phyloP scores from a whole-genome alignment of 2,888 invertebrate species.

The Mystacides longicornis region DNA sequence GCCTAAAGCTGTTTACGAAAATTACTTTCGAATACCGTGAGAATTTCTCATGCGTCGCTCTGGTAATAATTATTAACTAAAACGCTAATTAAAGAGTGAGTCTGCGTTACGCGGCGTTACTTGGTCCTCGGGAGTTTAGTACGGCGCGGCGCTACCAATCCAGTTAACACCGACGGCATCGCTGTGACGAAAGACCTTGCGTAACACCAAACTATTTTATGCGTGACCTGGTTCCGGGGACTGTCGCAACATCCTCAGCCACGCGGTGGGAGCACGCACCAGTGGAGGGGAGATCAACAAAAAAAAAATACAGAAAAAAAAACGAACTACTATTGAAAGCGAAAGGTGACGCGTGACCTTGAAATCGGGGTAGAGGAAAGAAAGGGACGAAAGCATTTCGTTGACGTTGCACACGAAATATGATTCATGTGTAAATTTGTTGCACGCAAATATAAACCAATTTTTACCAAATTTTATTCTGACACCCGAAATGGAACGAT shows the following conservation, averaged over 20 bases:
- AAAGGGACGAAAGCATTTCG: conserved; percentile 38
- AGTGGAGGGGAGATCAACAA: conserved; percentile 3
- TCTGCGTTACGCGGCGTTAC: no score
- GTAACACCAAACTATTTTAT: conserved; percentile 21
- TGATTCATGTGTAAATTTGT: no score
- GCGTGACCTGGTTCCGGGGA: conserved; percentile 23
- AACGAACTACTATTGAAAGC: conserved; percentile 20
- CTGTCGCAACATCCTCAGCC: conserved; percentile 22
- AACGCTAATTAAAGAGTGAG: neutral
- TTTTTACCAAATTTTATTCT: no score
- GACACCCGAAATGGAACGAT: no score
- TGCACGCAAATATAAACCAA: no score
- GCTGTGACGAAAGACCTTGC: conserved; percentile 20
- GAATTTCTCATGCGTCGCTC: no score
- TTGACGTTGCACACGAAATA: no score
- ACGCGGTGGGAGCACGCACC: neutral
- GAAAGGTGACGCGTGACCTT: conserved; percentile 23
- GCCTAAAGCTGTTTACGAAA: conserved; percentile 1
- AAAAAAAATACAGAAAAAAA: conserved; percentile 3
- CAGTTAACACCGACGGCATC: neutral
- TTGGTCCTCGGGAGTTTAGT: neutral
- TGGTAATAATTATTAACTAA: neutral
- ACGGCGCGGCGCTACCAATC: neutral
- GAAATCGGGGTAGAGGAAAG: conserved; percentile 27
- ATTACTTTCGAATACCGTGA: neutral